Evolutionary conservation across 2,888 invertebrate genomes (phyloP), one percentile per base, ranked within the genome.

Genomic region (Dendrolimus houi): DNA sequence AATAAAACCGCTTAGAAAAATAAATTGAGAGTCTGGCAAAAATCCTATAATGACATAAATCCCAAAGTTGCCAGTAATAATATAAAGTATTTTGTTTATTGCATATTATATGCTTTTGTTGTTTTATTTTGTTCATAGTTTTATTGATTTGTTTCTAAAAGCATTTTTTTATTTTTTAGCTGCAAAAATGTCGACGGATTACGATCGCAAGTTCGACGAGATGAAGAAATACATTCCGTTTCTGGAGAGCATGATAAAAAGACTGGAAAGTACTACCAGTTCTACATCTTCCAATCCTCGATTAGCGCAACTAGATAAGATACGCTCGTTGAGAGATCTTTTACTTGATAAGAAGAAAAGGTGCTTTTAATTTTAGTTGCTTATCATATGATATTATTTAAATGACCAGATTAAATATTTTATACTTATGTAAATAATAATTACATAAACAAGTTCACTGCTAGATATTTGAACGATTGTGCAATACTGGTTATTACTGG

Each of bases 221-320:
- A 92, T 95, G 88, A 93, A 94, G 82, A 91, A 92, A 68, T 94
- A 94, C 81, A 92, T 95, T 68, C 95, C 95, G n/a, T 95, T 95
- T 74, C 79, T 96, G 77, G 93, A 93, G 72, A 92, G 87, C 65
- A 94, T 95, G 91, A 95, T 95, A 70, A 84, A 85, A 55, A 92
- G 93, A 71, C 80, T 94, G 67, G 93, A 93, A 72, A 92, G 85
- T 65, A 29, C 29, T 29, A 88, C 90, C 13, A 77, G 71, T 59
- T 70, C 79, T 14, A 71, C 80, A 29, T 85, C 91, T 58, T 69
- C 75, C 41, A 90, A 90, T 60, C 91, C 91, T 57, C 85, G 93
- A 41, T 92, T 92, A 70, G 91, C 92, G 7, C 93, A 94, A 68
- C 83, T 94, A 41, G 88, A 91, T 71, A 94, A 94, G 80, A 93